Conservation (phyloP, 2,113 vertebrate species). For the Camelus dromedarius region DNA sequence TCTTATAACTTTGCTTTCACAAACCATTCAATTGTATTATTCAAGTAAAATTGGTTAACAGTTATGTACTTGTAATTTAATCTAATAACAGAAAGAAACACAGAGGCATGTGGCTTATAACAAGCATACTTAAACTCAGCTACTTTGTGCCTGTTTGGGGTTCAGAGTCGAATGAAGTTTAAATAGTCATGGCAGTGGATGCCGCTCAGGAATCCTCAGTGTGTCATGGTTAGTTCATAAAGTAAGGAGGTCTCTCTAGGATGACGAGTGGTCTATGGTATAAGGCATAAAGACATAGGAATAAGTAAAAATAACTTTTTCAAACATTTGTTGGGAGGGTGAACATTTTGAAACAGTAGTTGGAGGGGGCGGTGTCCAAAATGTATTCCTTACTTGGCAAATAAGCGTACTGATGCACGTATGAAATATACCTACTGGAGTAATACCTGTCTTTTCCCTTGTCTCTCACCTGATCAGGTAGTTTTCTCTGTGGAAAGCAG, state of each 20-base stretch:
- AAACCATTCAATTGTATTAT: not conserved
- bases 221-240: not conserved
- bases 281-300: not conserved
- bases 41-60: not conserved
- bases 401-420: not conserved
- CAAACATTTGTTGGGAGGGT: not conserved
- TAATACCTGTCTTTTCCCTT: not conserved
- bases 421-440: not conserved
- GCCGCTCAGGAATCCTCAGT: not conserved
- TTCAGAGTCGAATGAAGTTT: not conserved
- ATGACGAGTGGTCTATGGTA: not conserved
- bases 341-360: not conserved
- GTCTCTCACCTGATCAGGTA: not conserved
- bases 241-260: not conserved
- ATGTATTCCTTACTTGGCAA: not conserved
- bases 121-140: not conserved
- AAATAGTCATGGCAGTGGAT: not conserved
- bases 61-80: not conserved
- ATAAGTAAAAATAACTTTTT: not conserved
- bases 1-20: not conserved
- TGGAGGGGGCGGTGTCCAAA: not conserved
- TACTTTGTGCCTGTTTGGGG: not conserved
- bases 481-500: conserved; percentile 45
- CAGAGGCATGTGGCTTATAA: not conserved
- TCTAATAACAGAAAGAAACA: not conserved